These are phyloP conservation scores for Apamea sordens DNA, from an alignment of 2,888 invertebrate genomes.

Conservation along the genomic window DNA sequence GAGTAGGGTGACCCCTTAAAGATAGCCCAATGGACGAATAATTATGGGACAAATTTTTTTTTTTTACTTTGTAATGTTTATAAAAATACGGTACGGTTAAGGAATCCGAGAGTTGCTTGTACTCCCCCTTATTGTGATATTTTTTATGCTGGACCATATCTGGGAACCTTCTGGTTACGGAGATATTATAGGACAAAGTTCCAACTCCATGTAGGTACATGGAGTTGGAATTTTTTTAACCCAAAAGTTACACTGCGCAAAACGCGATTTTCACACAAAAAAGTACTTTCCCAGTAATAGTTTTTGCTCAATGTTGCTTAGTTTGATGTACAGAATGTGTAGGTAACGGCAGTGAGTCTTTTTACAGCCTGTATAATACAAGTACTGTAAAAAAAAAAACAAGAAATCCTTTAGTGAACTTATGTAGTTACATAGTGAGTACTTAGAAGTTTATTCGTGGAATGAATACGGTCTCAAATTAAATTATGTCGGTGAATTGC, in stretches of 20 bases:
- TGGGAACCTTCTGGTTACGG: not conserved
- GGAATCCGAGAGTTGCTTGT: not conserved
- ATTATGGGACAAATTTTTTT: not conserved
- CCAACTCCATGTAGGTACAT: too few species aligned
- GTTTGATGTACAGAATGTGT: not conserved
- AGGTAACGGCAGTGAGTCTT: not conserved
- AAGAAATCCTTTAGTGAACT: not conserved
- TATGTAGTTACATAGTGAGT: not conserved
- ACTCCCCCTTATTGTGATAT: too few species aligned
- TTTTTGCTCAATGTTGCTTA: not conserved
- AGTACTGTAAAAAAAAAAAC: not conserved
- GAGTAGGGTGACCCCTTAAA: conserved; percentile 27
- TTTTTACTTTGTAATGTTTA: too few species aligned
- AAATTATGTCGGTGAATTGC: conserved; percentile 21
- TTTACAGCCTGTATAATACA: not conserved
- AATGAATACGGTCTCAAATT: conserved; percentile 26
- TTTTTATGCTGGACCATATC: not conserved
- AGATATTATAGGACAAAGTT: not conserved
- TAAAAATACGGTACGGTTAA: not conserved
- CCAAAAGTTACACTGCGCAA: not conserved
- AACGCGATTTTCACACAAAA: too few species aligned
- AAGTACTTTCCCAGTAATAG: not conserved
- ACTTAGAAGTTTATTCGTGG: conserved; percentile 15
- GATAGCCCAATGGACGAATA: not conserved
- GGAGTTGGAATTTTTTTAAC: too few species aligned